Conservation (phyloP, 2,113 vertebrate genomes). For the Serilophus lunatus region DNA sequence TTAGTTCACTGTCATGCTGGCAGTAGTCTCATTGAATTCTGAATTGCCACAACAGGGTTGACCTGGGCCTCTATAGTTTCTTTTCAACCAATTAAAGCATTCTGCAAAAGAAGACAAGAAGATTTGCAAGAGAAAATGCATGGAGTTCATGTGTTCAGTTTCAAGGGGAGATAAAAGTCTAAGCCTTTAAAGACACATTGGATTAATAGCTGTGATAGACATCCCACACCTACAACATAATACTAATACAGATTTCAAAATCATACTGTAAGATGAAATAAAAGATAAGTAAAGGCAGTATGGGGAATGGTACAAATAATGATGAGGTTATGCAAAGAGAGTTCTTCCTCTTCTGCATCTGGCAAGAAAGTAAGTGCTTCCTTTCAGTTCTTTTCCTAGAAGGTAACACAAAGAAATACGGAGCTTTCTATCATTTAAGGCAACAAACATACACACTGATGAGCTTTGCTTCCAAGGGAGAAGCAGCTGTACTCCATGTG, state of each 20-base stretch:
- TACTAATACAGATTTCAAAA: background rate
- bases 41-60: background rate
- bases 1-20: background rate
- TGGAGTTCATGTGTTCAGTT: background rate
- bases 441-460: background rate
- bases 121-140: background rate
- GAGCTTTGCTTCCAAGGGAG: background rate
- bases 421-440: background rate
- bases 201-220: background rate
- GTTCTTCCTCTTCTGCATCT: background rate
- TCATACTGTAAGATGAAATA: background rate
- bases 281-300: background rate
- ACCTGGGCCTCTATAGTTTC: background rate
- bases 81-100: background rate
- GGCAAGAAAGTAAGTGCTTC: background rate
- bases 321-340: background rate
- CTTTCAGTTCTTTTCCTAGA: background rate
- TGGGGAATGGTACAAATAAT: background rate
- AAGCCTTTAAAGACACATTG: background rate
- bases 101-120: background rate
- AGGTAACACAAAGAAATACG: background rate
- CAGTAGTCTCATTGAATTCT: background rate
- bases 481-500: background rate
- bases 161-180: background rate
- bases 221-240: background rate